These are phyloP conservation scores for Microcebus tavaratra DNA, from an alignment of 2,113 vertebrate species.

Conservation along the genomic window DNA sequence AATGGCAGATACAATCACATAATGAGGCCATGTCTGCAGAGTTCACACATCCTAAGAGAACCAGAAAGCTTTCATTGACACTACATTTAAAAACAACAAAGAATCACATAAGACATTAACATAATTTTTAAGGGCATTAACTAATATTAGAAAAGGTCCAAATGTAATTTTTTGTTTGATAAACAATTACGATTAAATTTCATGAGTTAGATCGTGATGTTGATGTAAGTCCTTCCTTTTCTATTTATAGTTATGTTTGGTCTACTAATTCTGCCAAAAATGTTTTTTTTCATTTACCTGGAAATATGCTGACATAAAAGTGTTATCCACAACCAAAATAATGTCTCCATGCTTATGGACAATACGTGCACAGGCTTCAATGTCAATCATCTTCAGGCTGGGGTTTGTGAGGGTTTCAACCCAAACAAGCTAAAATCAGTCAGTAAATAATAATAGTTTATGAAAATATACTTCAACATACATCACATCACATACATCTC, in stretches of 20 bases:
- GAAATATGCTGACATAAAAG: conserved; percentile 66
- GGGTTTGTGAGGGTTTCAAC: conserved; percentile 96
- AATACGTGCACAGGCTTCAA: conserved; percentile 87
- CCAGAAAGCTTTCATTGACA: not conserved
- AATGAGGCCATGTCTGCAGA: too few species aligned
- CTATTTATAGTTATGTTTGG: not conserved
- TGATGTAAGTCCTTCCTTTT: not conserved
- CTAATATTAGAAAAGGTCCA: not conserved
- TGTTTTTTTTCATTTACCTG: conserved; percentile 86
- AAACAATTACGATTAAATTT: not conserved
- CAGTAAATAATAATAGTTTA: not conserved
- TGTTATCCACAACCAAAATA: too few species aligned
- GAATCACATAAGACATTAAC: not conserved
- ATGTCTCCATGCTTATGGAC: conserved; percentile 80
- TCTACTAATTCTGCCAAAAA: not conserved
- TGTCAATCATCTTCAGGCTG: conserved; percentile 92
- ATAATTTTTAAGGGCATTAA: not conserved
- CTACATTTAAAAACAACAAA: not conserved
- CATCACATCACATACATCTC: not conserved
- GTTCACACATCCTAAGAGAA: not conserved
- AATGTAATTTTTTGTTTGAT: conserved; percentile 11
- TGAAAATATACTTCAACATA: not conserved
- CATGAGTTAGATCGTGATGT: not conserved
- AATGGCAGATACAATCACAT: not conserved
- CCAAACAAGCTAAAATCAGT: conserved; percentile 92